phyloP scores from a whole-genome alignment of 2,113 vertebrate species.

The Macrotis lagotis region DNA sequence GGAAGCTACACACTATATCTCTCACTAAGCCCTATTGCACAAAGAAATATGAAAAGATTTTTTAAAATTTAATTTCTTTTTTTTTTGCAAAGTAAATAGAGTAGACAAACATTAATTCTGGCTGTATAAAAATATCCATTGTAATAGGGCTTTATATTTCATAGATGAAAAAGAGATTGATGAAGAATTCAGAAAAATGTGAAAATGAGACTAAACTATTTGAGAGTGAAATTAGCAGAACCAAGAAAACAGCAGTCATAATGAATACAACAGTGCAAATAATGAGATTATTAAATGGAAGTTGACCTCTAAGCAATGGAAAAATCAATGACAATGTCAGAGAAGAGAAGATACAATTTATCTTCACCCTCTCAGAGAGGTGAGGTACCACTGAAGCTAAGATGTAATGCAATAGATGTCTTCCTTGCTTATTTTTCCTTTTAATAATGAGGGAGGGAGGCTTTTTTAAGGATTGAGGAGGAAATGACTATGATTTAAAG shows the following conservation, averaged over 20 bases:
- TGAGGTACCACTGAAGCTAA: background rate
- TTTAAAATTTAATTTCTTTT: too few species aligned
- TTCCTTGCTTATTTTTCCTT: background rate
- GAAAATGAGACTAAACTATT: background rate
- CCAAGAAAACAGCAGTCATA: background rate
- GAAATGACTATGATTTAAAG: background rate
- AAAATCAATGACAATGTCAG: background rate
- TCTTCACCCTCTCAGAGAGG: background rate
- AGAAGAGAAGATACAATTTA: background rate
- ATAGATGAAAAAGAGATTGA: background rate
- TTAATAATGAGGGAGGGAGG: background rate
- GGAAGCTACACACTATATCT: background rate
- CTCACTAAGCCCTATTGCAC: background rate
- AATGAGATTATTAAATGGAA: background rate
- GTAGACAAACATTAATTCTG: background rate
- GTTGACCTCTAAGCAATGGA: background rate
- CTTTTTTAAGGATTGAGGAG: background rate
- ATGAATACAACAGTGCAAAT: background rate
- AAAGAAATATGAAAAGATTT: background rate
- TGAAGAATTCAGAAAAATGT: background rate
- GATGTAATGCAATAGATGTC: background rate
- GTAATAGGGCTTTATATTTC: background rate
- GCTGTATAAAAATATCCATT: background rate
- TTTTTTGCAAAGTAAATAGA: background rate
- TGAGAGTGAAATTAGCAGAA: background rate